Evolutionary conservation across 2,888 invertebrate species (phyloP), one percentile per base, ranked within the genome.

Genomic region (Hypercompe scribonia): DNA sequence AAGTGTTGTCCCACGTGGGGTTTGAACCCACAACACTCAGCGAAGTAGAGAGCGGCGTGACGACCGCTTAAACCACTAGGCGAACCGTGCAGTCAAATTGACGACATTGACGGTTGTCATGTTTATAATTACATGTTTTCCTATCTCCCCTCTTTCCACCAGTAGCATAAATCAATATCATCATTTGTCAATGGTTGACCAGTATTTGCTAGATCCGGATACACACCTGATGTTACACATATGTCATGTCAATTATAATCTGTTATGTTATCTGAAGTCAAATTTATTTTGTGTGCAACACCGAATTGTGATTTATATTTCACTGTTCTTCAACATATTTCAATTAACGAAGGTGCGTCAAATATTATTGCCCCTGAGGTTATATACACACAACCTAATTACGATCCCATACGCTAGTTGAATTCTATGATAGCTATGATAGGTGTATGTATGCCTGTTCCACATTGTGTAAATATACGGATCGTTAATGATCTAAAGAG

Each of bases 401-500:
- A 68, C 2, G 34, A 34, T 54, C 8, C 68, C 34, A 36, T 77
- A 65, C 39, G 71, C 13, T 65, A 13, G 72, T 78, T 70, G 39
- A 54, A 61, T 65, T 63, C 13, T 24, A 65, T 61, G n/a, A 39
- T 63, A 65, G 68, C 68, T 76, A 28, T 78, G 75, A 80, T 73
- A 78, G 71, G 73, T 68, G 76, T 74, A 72, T 72, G 73, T n/a
- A n/a, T n/a, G 71, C 78, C 71, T 75, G 72, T 73, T 77, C 71
- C 68, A 78, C 76, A 77, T 78, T 80, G 79, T 77, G 79, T 79
- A 84, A 84, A 85, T 85, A 84, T 73, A 80, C 80, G 78, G 76
- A 75, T 84, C 82, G 80, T 81, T 84, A 85, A 84, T 85, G 86
- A 85, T 80, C 79, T 85, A 82, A 78, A 69, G 71, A 72, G 74